A percentile compares a stretch with the other conserved stretches of the same genome.
These are phyloP conservation scores for Bellardia pandia DNA, from an alignment of 2,888 invertebrate genomes.

Conservation along the genomic window DNA sequence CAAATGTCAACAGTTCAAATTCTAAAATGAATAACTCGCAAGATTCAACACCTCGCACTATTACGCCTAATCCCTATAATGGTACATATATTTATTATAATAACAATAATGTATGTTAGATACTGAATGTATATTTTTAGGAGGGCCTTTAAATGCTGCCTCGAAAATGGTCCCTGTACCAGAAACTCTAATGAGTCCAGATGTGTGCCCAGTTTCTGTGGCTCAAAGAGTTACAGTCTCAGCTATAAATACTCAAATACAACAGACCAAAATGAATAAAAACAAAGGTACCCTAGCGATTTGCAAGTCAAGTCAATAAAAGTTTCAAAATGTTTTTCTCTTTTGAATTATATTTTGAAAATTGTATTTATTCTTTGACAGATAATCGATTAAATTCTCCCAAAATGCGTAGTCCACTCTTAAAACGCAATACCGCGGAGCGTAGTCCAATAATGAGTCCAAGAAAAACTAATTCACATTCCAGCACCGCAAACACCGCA, in stretches of 20 bases:
- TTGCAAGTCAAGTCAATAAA: slow-evolving; percentile 1
- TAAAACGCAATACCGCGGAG: slow-evolving; percentile 79
- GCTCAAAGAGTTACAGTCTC: slow-evolving; percentile 81
- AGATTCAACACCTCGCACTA: slow-evolving; percentile 83
- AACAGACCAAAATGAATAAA: slow-evolving; percentile 82
- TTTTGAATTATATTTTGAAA: slow-evolving; percentile 55
- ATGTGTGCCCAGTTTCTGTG: slow-evolving; percentile 84
- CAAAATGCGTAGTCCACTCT: slow-evolving; percentile 81
- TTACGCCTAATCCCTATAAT: slow-evolving; percentile 83
- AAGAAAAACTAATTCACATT: slow-evolving; percentile 76
- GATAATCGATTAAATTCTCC: slow-evolving; percentile 82
- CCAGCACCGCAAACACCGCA: slow-evolving; percentile 42
- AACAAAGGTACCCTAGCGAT: slow-evolving; percentile 79
- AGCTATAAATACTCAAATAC: slow-evolving; percentile 80
- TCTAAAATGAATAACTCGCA: slow-evolving; percentile 81
- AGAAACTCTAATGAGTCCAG: slow-evolving; percentile 94
- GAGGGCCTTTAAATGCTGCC: slow-evolving; percentile 89
- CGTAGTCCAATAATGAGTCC: slow-evolving; percentile 82
- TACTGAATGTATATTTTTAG: slow-evolving; percentile 59
- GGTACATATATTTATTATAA: slow-evolving; percentile 76
- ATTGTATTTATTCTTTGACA: slow-evolving; percentile 45
- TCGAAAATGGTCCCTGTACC: slow-evolving; percentile 95
- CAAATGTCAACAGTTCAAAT: slow-evolving; percentile 79
- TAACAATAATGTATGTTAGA: not conserved
- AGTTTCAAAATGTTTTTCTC: slow-evolving; percentile 54